Base-by-base conservation (phyloP, 2,797 vertebrate genomes). In the Hoplostethus mediterraneus region DNA sequence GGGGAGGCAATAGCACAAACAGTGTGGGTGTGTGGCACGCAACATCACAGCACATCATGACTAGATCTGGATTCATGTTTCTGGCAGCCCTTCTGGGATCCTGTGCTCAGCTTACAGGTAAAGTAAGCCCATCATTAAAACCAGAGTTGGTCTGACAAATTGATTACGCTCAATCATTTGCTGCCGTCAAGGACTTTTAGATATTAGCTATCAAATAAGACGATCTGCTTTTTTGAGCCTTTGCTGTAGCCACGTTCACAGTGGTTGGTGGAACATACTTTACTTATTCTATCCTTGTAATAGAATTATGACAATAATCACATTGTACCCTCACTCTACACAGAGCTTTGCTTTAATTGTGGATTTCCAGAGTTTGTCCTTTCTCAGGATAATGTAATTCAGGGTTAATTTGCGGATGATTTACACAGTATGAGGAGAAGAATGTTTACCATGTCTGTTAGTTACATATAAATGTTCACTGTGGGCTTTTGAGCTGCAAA, bases 21-120 rank as follows among this genome's bases (percentile, higher is more conserved):
- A 55, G 66, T 80, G 80, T 74, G 58, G 2, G 28, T 28, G 28
- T 28, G 28, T 75, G n/a, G 49, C 17, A 13, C 33, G 76, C 63
- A 63, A 17, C 63, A 31, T 65, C 79, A 75, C 54, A 54, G 42
- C 30, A 58, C 83, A 89, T 81, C 85, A 93, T 92, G 91, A 62
- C 47, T 11, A 56, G 13, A 59, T 53, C 59, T 64, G 67, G 64
- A 4, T 36, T 83, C 38, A 49, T 90, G 53, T 38, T 86, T 61
- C 67, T 90, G 36, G 66, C 73, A 0, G 66, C 59, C 30, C 48
- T 89, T 14, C 11, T 81, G 57, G 85, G 71, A 77, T 63, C 52
- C 68, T 79, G 69, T 33, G 0, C 36, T 63, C 63, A 59, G 1
- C 69, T 77, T 44, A 66, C 81, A 86, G 90, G 92, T 93, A 82